Evolutionary conservation across 2,888 invertebrate species (phyloP).

Genomic region (Latheticus oryzae): DNA sequence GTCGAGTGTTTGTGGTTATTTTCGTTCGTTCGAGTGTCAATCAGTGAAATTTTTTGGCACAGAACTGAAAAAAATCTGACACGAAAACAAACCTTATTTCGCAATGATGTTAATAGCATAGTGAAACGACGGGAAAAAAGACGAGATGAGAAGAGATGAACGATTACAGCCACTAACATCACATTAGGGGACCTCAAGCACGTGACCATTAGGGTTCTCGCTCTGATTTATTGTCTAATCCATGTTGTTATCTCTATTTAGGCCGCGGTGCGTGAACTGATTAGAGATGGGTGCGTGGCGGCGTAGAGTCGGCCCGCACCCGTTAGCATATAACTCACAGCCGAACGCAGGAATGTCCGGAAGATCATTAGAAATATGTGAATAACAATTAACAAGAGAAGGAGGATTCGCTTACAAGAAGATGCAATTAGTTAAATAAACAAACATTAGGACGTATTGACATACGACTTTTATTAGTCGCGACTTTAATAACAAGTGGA

Average conservation of each 20-base stretch:
- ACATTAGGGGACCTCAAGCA: slow-evolving; percentile 43
- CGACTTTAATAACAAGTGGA: slow-evolving; percentile 8
- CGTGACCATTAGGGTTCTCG: slow-evolving; percentile 44
- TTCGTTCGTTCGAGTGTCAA: slow-evolving; percentile 30
- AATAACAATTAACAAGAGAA: slow-evolving; percentile 39
- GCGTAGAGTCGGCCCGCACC: slow-evolving; percentile 1
- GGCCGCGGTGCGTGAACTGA: slow-evolving; percentile 44
- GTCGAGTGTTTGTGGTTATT: slow-evolving; percentile 20
- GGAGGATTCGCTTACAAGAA: slow-evolving; percentile 15
- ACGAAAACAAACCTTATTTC: slow-evolving; percentile 39
- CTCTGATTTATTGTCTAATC: slow-evolving; percentile 46
- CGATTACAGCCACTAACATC: slow-evolving; percentile 45
- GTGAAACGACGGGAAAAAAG: slow-evolving; percentile 41
- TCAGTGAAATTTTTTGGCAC: slow-evolving; percentile 35
- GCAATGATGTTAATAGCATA: slow-evolving; percentile 41
- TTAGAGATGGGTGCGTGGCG: slow-evolving; percentile 38
- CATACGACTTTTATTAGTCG: slow-evolving; percentile 19
- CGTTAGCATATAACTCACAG: slow-evolving; percentile 34
- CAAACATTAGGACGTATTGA: slow-evolving; percentile 27
- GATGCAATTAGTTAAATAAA: slow-evolving; percentile 32
- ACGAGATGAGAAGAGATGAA: slow-evolving; percentile 43
- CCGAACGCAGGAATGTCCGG: slow-evolving; percentile 30
- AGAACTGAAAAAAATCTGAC: slow-evolving; percentile 30
- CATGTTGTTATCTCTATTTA: slow-evolving; percentile 47
- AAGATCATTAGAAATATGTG: slow-evolving; percentile 30